These are phyloP conservation scores for Triplophysa yarkandensis DNA, from an alignment of 2,797 vertebrate genomes.

Conservation along the genomic window DNA sequence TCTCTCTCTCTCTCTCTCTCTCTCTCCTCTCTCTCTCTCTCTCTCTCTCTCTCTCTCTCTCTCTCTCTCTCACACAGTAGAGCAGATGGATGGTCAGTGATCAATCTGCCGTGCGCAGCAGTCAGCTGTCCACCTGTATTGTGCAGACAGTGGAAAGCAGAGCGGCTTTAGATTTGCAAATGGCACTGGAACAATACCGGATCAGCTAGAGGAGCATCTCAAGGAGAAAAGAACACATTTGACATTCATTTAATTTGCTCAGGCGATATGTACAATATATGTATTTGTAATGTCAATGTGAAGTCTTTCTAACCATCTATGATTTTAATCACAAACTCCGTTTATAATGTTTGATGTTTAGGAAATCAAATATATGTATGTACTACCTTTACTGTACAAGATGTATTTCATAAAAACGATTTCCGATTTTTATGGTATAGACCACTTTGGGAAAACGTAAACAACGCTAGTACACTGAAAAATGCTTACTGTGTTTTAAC, in stretches of 20 bases:
- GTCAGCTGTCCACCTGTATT: conserved; percentile 45
- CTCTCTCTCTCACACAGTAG: not conserved
- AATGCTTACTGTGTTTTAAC: too few species aligned
- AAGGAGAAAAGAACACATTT: conserved; percentile 23
- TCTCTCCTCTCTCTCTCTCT: not conserved
- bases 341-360: too few species aligned
- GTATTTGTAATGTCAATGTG: not conserved
- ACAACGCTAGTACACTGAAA: too few species aligned
- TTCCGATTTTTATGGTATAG: too few species aligned
- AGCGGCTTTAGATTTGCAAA: conserved; percentile 43
- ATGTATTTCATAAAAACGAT: too few species aligned
- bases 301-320: not conserved
- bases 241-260: not conserved
- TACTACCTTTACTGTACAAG: not conserved
- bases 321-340: too few species aligned
- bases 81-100: conserved; percentile 44
- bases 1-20: not conserved
- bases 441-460: too few species aligned
- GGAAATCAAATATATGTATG: not conserved
- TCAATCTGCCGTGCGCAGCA: conserved; percentile 40
- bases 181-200: conserved; percentile 25
- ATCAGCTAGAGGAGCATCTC: conserved; percentile 26
- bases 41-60: not conserved
- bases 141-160: conserved; percentile 38
- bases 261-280: not conserved